Percentiles rank a stretch among this genome's conserved stretches.
phyloP scores from a whole-genome alignment of 2,113 vertebrate genomes.

The Corydoras sp. region DNA sequence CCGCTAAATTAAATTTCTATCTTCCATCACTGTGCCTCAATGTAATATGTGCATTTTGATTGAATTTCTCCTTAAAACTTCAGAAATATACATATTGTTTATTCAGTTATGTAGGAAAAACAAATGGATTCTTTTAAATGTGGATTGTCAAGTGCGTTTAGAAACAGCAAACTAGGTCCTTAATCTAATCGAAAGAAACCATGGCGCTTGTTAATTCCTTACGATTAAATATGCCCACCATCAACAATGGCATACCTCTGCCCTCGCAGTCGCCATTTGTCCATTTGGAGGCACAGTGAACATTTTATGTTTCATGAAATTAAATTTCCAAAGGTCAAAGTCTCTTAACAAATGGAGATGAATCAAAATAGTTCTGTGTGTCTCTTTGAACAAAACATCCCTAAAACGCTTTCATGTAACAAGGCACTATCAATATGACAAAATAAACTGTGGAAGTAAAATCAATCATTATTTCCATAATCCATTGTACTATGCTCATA shows the following conservation, averaged over 20 bases:
- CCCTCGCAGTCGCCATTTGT: conserved; percentile 66
- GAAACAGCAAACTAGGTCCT: conserved; percentile 84
- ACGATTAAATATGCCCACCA: conserved; percentile 86
- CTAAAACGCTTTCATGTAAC: not conserved
- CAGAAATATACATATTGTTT: conserved; percentile 99
- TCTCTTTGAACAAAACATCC: conserved; percentile 29
- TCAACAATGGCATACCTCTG: conserved; percentile 71
- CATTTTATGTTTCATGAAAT: conserved; percentile 88
- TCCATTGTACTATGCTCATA: not conserved
- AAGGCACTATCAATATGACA: conserved; percentile 7
- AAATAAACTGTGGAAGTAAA: conserved; percentile 5
- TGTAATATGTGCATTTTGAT: conserved; percentile 98
- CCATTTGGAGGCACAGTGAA: conserved; percentile 69
- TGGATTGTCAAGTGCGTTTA: conserved; percentile 97
- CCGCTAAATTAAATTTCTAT: conserved; percentile 99
- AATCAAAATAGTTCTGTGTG: conserved; percentile 52
- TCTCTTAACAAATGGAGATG: conserved; percentile 66
- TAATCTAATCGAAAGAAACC: conserved; percentile 92
- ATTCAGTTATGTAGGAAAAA: conserved; percentile 88
- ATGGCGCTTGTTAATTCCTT: conserved; percentile 89
- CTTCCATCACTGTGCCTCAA: conserved; percentile 81
- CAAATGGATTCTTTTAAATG: conserved; percentile 98
- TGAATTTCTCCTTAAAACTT: conserved; percentile 90
- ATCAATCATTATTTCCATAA: conserved; percentile 7
- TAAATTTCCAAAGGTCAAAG: conserved; percentile 93